Evolutionary conservation across 2,113 vertebrate species (phyloP).

Genomic region (Microtus ochrogaster): DNA sequence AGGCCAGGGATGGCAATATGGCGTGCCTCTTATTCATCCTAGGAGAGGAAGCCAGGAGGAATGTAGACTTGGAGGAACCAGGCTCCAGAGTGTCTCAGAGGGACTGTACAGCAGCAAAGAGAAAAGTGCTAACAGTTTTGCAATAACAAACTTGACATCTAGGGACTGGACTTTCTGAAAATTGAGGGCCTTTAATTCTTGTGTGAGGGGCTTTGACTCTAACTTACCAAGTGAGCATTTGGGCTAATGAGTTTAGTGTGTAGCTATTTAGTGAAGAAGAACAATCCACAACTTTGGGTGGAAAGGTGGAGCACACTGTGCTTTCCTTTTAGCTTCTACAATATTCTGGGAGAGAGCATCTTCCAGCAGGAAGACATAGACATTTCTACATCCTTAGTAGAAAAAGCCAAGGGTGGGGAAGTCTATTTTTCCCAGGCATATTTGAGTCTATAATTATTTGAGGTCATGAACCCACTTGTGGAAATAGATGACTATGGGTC

Average conservation of each 20-base stretch:
- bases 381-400: neutral
- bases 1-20: neutral
- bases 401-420: slow-evolving; percentile 44
- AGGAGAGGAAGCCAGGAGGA: neutral
- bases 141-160: neutral
- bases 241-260: neutral
- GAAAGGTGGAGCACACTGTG: neutral
- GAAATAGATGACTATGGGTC: slow-evolving; percentile 59
- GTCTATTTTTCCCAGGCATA: slow-evolving; percentile 31
- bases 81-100: neutral
- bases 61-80: neutral
- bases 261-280: neutral
- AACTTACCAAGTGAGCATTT: neutral
- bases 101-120: neutral
- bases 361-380: neutral
- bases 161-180: neutral
- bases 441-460: slow-evolving; percentile 56
- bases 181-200: neutral
- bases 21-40: neutral
- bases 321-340: neutral
- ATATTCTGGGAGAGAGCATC: slow-evolving; percentile 24
- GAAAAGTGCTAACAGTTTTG: neutral
- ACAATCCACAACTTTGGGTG: neutral
- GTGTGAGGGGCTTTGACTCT: neutral
- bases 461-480: slow-evolving; percentile 66